Conservation (phyloP, 2,797 vertebrate species). For the Anableps anableps region DNA sequence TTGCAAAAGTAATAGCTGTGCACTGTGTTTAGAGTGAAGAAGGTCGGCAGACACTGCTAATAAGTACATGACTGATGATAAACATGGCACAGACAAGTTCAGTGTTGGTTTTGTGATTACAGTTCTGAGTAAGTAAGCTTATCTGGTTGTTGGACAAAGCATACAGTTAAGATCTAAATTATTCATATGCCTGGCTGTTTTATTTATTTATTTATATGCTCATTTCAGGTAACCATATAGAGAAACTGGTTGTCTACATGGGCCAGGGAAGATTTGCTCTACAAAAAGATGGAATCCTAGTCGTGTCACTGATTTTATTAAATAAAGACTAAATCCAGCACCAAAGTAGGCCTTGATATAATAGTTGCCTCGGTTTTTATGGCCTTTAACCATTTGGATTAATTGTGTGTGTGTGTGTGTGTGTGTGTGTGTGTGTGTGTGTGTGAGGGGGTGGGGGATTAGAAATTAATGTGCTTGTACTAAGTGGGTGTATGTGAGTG, state of each 20-base stretch:
- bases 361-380: too few species aligned
- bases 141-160: background rate
- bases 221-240: background rate
- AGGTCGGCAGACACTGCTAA: background rate
- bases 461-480: background rate
- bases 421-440: too few species aligned
- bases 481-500: background rate
- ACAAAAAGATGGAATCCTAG: background rate
- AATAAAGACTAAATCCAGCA: background rate
- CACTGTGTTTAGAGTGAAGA: background rate
- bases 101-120: background rate
- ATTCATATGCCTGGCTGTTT: background rate
- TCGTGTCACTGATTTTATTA: background rate
- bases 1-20: constrained; percentile 4
- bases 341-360: too few species aligned
- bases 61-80: background rate
- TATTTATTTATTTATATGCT: background rate
- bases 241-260: background rate
- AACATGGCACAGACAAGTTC: background rate
- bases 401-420: too few species aligned
- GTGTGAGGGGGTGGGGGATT: too few species aligned
- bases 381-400: too few species aligned
- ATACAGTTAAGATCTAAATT: background rate
- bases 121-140: background rate
- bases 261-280: background rate